Conservation (phyloP, 2,113 vertebrate species). For the Cranoglanis bouderius region DNA sequence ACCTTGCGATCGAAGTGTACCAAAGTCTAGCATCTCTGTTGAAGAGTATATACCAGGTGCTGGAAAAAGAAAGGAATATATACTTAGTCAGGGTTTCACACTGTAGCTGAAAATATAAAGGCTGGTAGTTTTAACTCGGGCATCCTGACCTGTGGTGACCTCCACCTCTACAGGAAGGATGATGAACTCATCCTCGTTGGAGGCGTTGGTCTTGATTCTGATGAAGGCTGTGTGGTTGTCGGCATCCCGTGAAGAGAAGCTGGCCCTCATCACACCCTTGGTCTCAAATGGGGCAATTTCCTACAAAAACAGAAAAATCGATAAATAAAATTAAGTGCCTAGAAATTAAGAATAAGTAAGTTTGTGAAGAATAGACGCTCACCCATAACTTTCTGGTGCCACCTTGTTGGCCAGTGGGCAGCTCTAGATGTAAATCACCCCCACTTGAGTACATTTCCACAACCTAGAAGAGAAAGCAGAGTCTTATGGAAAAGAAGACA, state of each 20-base stretch:
- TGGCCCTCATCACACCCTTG: conserved; percentile 98
- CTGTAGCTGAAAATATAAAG: not conserved
- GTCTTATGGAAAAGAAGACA: not conserved
- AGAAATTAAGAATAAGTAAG: not conserved
- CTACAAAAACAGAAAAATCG: conserved; percentile 63
- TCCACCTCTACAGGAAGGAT: conserved; percentile 98
- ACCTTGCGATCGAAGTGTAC: conserved; percentile 97
- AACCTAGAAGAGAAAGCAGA: conserved; percentile 73
- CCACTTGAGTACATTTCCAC: conserved; percentile 99
- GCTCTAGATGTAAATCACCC: conserved; percentile 94
- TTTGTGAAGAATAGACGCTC: conserved; percentile 54
- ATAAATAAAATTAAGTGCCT: conserved; percentile 4
- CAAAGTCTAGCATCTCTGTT: conserved; percentile 93
- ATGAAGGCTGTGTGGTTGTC: conserved; percentile 99
- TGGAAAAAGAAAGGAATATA: conserved; percentile 37
- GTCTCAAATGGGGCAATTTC: conserved; percentile 99
- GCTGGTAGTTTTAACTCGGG: not conserved
- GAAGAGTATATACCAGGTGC: conserved; percentile 77
- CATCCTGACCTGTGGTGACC: conserved; percentile 87
- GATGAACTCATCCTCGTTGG: conserved; percentile 90
- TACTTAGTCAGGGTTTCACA: not conserved
- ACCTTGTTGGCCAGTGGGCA: conserved; percentile 95
- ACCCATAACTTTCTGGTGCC: conserved; percentile 94
- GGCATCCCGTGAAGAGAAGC: conserved; percentile 94
- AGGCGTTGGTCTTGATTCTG: conserved; percentile 95